phyloP scores from a whole-genome alignment of 2,797 vertebrate genomes.

The Crocidura indochinensis region DNA sequence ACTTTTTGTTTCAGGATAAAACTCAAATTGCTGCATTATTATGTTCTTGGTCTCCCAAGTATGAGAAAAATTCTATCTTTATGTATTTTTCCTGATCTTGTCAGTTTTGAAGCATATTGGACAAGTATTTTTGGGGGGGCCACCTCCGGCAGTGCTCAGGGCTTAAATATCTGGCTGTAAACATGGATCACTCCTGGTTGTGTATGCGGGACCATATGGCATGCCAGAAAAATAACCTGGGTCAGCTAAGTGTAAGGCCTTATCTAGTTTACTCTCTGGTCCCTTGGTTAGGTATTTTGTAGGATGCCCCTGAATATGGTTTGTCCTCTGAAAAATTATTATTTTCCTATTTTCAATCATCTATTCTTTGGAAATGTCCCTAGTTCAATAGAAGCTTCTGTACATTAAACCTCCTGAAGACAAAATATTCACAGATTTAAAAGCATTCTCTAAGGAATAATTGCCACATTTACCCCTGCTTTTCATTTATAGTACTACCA shows the following conservation, averaged over 20 bases:
- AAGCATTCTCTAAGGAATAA: background rate
- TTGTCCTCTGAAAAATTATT: background rate
- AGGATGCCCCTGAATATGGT: background rate
- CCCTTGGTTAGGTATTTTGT: background rate
- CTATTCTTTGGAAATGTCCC: background rate
- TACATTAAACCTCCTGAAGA: background rate
- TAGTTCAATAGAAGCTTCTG: background rate
- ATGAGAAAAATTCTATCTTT: slow-evolving; percentile 1
- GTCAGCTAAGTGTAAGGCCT: too few species aligned
- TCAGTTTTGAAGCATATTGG: background rate
- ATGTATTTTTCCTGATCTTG: background rate
- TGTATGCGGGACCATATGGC: too few species aligned
- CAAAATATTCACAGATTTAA: background rate
- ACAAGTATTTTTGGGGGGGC: too few species aligned
- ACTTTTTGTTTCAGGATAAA: slow-evolving; percentile 15
- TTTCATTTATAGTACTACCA: background rate
- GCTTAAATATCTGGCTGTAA: too few species aligned
- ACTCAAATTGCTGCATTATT: background rate
- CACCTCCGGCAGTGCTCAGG: too few species aligned
- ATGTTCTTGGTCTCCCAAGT: background rate
- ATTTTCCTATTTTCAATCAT: background rate
- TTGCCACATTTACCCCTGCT: background rate
- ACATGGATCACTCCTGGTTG: too few species aligned
- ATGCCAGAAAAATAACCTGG: too few species aligned
- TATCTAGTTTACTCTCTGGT: too few species aligned